Percentiles rank a stretch among this genome's conserved stretches.
Conservation (phyloP, 1,140 invertebrate genomes). For the Periplaneta americana region DNA sequence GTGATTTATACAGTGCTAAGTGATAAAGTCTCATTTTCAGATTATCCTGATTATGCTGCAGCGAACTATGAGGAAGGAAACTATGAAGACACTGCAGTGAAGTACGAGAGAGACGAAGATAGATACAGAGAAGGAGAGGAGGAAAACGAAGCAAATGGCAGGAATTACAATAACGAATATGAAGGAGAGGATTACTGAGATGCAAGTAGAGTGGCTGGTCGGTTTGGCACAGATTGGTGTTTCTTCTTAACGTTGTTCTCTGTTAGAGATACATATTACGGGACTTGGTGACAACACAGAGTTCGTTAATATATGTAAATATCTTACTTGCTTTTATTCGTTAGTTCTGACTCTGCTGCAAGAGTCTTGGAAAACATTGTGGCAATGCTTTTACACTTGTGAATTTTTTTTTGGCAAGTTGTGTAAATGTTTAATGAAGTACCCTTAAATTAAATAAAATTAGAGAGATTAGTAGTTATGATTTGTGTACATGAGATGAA, state of each 20-base stretch:
- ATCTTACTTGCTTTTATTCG: background rate
- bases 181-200: slow-evolving; percentile 14
- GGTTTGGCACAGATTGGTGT: no score
- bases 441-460: no score
- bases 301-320: background rate
- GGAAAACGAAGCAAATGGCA: slow-evolving; percentile 9
- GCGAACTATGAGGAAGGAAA: slow-evolving; percentile 38
- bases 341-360: background rate
- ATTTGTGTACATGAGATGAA: no score
- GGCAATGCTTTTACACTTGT: background rate
- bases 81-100: slow-evolving; percentile 51
- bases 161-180: slow-evolving; percentile 11
- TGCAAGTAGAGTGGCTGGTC: background rate
- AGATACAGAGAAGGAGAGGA: slow-evolving; percentile 7
- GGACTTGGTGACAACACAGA: background rate
- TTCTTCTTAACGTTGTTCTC: background rate
- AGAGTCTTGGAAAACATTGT: no score
- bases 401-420: background rate
- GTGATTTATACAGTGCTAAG: no score
- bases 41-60: slow-evolving; percentile 57
- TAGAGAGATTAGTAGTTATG: background rate
- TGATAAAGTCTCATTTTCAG: no score
- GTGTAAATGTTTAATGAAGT: background rate
- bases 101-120: slow-evolving; percentile 56
- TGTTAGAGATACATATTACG: background rate